Conservation (phyloP, 2,797 vertebrate genomes). For the Botia kubotai region DNA sequence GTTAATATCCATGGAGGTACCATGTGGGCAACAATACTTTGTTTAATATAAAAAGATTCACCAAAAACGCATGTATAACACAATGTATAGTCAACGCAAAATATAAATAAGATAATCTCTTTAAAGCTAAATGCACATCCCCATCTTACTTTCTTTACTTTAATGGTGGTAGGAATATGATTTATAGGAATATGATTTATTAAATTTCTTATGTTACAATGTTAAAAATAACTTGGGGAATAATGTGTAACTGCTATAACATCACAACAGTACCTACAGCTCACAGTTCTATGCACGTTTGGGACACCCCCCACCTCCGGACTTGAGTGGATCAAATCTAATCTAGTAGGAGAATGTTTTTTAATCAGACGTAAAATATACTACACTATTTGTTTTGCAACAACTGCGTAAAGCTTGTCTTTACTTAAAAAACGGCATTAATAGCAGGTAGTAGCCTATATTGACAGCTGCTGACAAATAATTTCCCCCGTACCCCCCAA, state of each 20-base stretch:
- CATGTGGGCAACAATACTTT: background rate
- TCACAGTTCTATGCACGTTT: background rate
- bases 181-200: background rate
- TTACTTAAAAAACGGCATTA: background rate
- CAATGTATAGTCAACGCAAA: no score
- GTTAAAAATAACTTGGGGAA: background rate
- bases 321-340: background rate
- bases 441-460: background rate
- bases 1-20: background rate
- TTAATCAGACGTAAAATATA: background rate
- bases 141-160: no score
- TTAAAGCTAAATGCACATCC: no score
- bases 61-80: no score
- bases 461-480: slow-evolving; percentile 1
- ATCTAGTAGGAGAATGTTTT: background rate
- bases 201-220: slow-evolving; percentile 1
- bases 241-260: background rate
- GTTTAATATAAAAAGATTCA: no score
- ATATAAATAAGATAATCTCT: no score
- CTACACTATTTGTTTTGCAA: slow-evolving; percentile 1
- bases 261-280: background rate
- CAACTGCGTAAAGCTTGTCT: background rate
- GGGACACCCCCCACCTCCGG: background rate
- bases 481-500: background rate
- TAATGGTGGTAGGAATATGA: no score